phyloP scores from a whole-genome alignment of 2,797 vertebrate species.

The Diglossa cyanea region DNA sequence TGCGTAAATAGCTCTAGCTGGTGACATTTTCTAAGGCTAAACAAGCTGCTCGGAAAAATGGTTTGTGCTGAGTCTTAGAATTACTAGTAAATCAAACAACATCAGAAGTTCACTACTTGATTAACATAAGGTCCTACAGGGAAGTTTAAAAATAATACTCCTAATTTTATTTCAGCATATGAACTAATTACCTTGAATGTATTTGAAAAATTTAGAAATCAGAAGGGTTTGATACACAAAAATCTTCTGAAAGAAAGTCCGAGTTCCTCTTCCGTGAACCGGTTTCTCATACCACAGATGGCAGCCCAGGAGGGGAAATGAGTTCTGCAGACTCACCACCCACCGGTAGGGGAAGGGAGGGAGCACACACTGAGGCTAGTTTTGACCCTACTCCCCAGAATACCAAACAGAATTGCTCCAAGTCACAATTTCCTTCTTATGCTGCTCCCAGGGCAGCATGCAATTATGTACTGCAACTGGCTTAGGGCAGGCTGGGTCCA shows the following conservation, averaged over 20 bases:
- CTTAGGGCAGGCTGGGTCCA: conserved; percentile 55
- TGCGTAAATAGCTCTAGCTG: neutral
- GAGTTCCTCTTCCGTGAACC: neutral
- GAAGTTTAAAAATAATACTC: neutral
- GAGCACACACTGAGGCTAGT: conserved; percentile 10
- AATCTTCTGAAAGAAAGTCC: neutral
- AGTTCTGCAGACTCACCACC: conserved; percentile 49
- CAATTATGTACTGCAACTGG: conserved; percentile 55
- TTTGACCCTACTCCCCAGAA: conserved; percentile 13
- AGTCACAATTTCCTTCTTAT: conserved; percentile 57
- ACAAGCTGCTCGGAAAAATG: neutral
- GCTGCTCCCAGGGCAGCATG: conserved; percentile 48
- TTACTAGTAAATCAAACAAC: neutral
- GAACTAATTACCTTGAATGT: neutral
- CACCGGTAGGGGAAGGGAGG: conserved; percentile 34
- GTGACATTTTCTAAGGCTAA: conserved; percentile 32
- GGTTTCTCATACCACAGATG: conserved; percentile 38
- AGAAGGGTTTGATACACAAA: neutral
- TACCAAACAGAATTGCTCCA: conserved; percentile 38
- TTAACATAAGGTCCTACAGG: neutral
- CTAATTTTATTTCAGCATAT: neutral
- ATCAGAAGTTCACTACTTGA: neutral
- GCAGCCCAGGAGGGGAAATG: conserved; percentile 53
- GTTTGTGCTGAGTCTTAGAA: neutral
- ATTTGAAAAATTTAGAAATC: neutral